Conservation (phyloP, 2,888 invertebrate species). For the Trichogramma dendrolimi region DNA sequence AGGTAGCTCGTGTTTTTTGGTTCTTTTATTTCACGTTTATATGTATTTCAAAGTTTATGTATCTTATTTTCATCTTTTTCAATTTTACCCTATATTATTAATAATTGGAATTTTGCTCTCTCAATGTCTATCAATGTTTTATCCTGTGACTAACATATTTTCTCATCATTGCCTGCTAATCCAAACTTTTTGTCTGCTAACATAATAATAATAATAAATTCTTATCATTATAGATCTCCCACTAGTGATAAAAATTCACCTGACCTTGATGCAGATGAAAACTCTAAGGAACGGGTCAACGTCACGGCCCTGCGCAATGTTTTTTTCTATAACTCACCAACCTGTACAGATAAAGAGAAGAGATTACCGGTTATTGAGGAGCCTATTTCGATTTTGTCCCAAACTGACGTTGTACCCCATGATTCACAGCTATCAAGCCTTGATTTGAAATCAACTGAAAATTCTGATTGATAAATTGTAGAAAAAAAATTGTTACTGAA, state of each 20-base stretch:
- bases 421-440: constrained; percentile 1
- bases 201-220: constrained; percentile 4
- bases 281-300: constrained; percentile 52
- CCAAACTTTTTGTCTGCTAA: constrained; percentile 18
- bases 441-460: constrained; percentile 31
- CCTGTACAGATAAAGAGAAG: constrained; percentile 40
- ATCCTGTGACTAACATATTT: constrained; percentile 7
- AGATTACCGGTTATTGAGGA: constrained; percentile 46
- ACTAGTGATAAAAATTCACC: constrained; percentile 38
- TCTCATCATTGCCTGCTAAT: constrained; percentile 19
- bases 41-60: background rate
- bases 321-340: constrained; percentile 52
- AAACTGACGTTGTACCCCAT: constrained; percentile 14
- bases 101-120: background rate
- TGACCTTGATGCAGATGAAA: constrained; percentile 31
- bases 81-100: no score
- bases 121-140: background rate
- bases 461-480: constrained; percentile 35
- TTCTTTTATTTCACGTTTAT: background rate
- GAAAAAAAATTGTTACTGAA: constrained; percentile 16
- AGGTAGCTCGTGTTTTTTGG: background rate
- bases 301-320: constrained; percentile 55
- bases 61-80: no score
- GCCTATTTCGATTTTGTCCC: constrained; percentile 36
- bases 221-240: constrained; percentile 32